Evolutionary conservation across 2,797 vertebrate species (phyloP), one percentile per base, ranked within the genome.

Genomic region (Lates japonicus): DNA sequence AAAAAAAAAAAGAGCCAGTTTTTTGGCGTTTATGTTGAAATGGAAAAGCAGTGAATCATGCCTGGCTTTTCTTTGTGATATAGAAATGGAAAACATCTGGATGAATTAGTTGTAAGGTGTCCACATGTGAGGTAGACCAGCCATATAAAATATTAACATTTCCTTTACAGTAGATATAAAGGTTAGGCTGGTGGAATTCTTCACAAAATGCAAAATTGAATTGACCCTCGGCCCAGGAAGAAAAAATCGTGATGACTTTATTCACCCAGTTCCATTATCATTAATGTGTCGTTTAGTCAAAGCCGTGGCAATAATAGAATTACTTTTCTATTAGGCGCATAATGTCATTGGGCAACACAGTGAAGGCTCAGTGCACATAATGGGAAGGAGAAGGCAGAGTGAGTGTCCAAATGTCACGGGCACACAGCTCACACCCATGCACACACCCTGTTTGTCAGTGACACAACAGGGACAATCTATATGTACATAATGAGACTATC

Each of bases 91-190:
- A 82, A 80, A 89, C 70, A 89, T 86, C 83, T 84, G 84, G 76
- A 91, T 91, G 85, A 93, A 93, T 91, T 82, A 89, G 76, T 93
- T 41, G 90, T 91, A 85, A 89, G 83, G 64, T 81, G 78, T 88
- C 88, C 88, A 91, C 84, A 84, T 89, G 85, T 92, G 84, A 72
- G 87, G 76, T 61, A 83, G 80, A 87, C 83, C 83, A 65, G 55
- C 49, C 65, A 75, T 84, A 87, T 90, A 25, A 91, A 92, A 93
- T 91, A 92, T 93, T 92, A 87, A 93, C 84, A 91, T 88, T 90
- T 81, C 57, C 86, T n/a, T n/a, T n/a, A 81, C 73, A 82, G 22
- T 76, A 72, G 39, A 71, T 81, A 39, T 57, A 80, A 87, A 90
- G 85, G 82, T 87, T 76, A 81, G 86, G 72, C 73, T 73, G 54